phyloP scores from a whole-genome alignment of 1,140 invertebrate genomes.

The Penaeus chinensis region DNA sequence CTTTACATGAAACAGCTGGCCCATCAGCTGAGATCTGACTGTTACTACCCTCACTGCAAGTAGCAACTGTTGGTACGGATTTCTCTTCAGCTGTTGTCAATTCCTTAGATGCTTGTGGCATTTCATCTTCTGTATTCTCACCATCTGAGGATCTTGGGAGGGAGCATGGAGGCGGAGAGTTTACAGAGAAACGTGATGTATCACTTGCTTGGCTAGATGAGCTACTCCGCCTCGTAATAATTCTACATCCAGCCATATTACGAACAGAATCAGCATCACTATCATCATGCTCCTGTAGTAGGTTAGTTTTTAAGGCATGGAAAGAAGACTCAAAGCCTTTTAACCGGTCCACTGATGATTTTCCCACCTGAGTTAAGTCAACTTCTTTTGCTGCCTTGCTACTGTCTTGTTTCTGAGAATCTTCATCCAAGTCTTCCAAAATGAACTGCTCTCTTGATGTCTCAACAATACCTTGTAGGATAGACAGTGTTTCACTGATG shows the following conservation, averaged over 20 bases:
- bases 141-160: constrained; percentile 27
- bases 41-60: too few relatives aligned
- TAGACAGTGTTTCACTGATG: constrained; percentile 40
- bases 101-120: not conserved
- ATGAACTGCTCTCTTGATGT: constrained; percentile 38
- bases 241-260: constrained; percentile 4
- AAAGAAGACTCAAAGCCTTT: not conserved
- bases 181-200: constrained; percentile 17
- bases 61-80: too few relatives aligned
- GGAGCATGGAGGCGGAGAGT: constrained; percentile 41
- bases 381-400: not conserved
- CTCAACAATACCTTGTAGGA: constrained; percentile 40
- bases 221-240: constrained; percentile 37
- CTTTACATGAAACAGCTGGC: too few relatives aligned
- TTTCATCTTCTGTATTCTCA: constrained; percentile 37
- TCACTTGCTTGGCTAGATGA: constrained; percentile 40
- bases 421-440: constrained; percentile 39
- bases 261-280: constrained; percentile 41
- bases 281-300: constrained; percentile 19
- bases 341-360: not conserved
- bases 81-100: too few relatives aligned
- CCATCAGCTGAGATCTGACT: too few relatives aligned
- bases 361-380: not conserved
- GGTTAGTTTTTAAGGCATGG: constrained; percentile 1
- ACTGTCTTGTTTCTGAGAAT: constrained; percentile 2